These are phyloP conservation scores for Brachionus paranguensis DNA, from an alignment of 1,140 invertebrate genomes.

Conservation along the genomic window DNA sequence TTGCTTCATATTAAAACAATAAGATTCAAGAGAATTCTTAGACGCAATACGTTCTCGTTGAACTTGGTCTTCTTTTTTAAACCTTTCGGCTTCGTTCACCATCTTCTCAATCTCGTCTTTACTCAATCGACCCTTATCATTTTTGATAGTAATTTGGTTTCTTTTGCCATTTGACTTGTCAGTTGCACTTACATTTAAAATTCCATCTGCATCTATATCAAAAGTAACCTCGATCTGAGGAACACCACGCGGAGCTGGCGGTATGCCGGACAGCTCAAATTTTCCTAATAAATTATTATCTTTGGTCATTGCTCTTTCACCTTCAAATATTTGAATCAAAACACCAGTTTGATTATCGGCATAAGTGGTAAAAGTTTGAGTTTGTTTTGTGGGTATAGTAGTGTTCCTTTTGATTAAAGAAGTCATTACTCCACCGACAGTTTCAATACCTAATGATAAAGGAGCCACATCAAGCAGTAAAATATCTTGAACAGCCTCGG, in stretches of 20 bases:
- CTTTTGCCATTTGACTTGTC: slow-evolving; percentile 78
- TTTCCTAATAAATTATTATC: slow-evolving; percentile 78
- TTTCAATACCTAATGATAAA: slow-evolving; percentile 89
- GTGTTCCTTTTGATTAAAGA: slow-evolving; percentile 89
- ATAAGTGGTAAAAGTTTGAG: slow-evolving; percentile 91
- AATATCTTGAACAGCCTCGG: slow-evolving; percentile 81
- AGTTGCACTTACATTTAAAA: slow-evolving; percentile 57
- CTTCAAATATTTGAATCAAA: slow-evolving; percentile 68
- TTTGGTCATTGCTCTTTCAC: slow-evolving; percentile 62
- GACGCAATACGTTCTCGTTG: slow-evolving; percentile 72
- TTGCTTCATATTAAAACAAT: slow-evolving; percentile 90
- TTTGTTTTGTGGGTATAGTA: slow-evolving; percentile 89
- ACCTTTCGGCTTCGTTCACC: slow-evolving; percentile 93
- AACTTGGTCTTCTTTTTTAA: slow-evolving; percentile 78
- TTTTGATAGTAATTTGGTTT: slow-evolving; percentile 96
- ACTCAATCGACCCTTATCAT: slow-evolving; percentile 85
- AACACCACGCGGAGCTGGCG: slow-evolving; percentile 85
- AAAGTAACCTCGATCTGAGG: slow-evolving; percentile 70
- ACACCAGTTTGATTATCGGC: slow-evolving; percentile 87
- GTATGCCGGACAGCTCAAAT: slow-evolving; percentile 86
- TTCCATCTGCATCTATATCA: slow-evolving; percentile 62
- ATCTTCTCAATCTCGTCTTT: slow-evolving; percentile 95
- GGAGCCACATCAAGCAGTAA: slow-evolving; percentile 87
- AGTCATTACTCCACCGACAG: slow-evolving; percentile 93
- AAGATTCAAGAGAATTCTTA: slow-evolving; percentile 88